phyloP scores from a whole-genome alignment of 2,888 invertebrate genomes.

The Napeogenes sylphis region DNA sequence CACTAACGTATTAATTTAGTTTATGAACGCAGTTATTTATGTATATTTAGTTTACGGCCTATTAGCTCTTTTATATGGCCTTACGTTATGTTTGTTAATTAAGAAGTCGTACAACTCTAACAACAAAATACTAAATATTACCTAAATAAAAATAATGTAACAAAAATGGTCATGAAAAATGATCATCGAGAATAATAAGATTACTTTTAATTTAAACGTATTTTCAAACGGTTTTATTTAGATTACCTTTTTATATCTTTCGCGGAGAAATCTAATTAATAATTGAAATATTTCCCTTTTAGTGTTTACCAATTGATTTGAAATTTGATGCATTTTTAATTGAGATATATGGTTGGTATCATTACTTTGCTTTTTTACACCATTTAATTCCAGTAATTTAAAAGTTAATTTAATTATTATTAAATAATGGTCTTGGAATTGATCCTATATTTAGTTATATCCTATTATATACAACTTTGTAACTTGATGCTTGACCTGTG shows the following conservation, averaged over 20 bases:
- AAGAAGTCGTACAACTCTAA: not conserved
- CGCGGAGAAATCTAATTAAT: no score
- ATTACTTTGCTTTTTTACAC: no score
- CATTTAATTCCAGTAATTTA: no score
- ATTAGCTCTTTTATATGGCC: conserved; percentile 1
- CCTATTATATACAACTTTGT: conserved; percentile 36
- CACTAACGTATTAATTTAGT: conserved; percentile 19
- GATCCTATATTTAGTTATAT: conserved; percentile 31
- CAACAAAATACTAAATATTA: not conserved
- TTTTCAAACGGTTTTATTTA: not conserved
- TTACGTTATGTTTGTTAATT: not conserved
- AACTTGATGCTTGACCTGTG: conserved; percentile 24
- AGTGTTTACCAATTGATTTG: no score
- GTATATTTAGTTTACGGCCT: not conserved
- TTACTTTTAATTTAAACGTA: no score
- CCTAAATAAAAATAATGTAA: not conserved
- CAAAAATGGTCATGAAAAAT: no score
- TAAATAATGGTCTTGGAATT: conserved; percentile 36
- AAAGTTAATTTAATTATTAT: conserved; percentile 15
- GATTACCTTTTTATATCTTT: not conserved
- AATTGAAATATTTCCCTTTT: no score
- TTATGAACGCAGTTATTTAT: conserved; percentile 15
- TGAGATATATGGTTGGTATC: no score
- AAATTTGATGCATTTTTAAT: no score
- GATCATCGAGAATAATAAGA: no score